These are phyloP conservation scores for Diorhabda elongata DNA, from an alignment of 1,140 invertebrate genomes.

Conservation along the genomic window DNA sequence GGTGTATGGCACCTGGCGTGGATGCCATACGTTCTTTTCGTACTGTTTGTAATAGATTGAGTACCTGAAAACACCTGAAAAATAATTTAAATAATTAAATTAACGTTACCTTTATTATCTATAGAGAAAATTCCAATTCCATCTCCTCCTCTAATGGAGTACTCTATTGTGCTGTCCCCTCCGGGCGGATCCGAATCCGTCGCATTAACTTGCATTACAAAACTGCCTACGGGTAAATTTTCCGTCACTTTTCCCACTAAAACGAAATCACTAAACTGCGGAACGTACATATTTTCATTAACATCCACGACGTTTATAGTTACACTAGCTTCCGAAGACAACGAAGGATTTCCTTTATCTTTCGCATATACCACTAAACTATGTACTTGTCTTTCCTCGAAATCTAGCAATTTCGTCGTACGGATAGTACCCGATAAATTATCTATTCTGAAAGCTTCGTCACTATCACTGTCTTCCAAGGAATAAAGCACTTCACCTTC, in stretches of 20 bases:
- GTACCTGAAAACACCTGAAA: no score
- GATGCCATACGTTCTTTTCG: no score
- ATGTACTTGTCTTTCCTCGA: constrained; percentile 80
- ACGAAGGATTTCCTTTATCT: constrained; percentile 71
- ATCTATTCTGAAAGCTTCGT: constrained; percentile 70
- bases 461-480: constrained; percentile 65
- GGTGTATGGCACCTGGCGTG: no score
- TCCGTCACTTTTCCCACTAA: constrained; percentile 66
- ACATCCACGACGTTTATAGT: constrained; percentile 89
- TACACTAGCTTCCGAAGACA: constrained; percentile 70
- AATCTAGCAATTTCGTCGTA: constrained; percentile 73
- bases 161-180: constrained; percentile 74
- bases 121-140: constrained; percentile 89
- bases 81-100: not conserved
- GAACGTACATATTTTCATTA: constrained; percentile 83
- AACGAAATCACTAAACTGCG: constrained; percentile 80
- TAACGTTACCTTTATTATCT: constrained; percentile 75
- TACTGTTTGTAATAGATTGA: no score
- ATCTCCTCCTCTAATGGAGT: constrained; percentile 82
- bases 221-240: constrained; percentile 68
- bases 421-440: constrained; percentile 77
- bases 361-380: constrained; percentile 77
- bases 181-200: constrained; percentile 73
- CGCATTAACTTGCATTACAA: constrained; percentile 72
- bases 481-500: constrained; percentile 74